Conservation (phyloP, 2,888 invertebrate species). For the Serrognathus titanus region DNA sequence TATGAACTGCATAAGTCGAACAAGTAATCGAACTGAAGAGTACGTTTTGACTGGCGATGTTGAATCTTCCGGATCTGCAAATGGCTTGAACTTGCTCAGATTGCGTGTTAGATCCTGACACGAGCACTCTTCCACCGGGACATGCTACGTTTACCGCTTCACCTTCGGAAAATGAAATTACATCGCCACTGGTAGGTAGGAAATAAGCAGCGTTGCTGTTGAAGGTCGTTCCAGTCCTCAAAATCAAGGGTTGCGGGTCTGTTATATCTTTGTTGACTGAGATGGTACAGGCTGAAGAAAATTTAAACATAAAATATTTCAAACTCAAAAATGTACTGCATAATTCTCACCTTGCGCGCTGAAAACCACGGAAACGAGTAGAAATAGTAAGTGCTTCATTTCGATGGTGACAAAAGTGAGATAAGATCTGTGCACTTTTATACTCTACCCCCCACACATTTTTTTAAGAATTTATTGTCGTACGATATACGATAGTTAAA, state of each 20-base stretch:
- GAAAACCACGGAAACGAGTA: no score
- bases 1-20: constrained; percentile 43
- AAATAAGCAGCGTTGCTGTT: constrained; percentile 24
- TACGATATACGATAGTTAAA: no score
- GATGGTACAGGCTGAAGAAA: constrained; percentile 45
- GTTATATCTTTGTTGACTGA: constrained; percentile 52
- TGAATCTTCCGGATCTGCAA: constrained; percentile 29
- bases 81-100: constrained; percentile 15
- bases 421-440: no score
- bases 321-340: constrained; percentile 41
- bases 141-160: constrained; percentile 27
- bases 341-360: no score
- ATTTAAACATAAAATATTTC: no score
- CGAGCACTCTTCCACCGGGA: constrained; percentile 24
- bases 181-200: constrained; percentile 22
- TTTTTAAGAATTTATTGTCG: no score
- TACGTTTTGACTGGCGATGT: constrained; percentile 19
- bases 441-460: no score
- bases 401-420: no score
- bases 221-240: constrained; percentile 42
- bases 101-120: constrained; percentile 12
- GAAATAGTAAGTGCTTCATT: no score
- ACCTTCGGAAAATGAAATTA: constrained; percentile 20
- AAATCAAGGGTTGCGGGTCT: constrained; percentile 59
- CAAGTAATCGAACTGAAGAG: constrained; percentile 50